phyloP scores from a whole-genome alignment of 1,140 invertebrate genomes.

The Dolichoris vasculosae region DNA sequence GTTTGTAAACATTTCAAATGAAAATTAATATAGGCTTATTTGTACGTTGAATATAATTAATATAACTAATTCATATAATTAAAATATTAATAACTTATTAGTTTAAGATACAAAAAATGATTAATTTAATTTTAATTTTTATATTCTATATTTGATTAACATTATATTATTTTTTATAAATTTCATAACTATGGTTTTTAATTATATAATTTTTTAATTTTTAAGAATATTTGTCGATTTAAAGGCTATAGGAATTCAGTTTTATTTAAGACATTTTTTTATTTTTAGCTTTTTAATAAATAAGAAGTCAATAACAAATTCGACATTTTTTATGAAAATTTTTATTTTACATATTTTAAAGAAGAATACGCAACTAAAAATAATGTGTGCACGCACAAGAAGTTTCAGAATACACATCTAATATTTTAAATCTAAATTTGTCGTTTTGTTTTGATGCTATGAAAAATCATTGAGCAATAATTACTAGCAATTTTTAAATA shows the following conservation, averaged over 20 bases:
- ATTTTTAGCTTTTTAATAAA: not conserved
- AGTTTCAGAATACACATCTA: not conserved
- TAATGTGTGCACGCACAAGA: not conserved
- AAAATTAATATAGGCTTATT: too few species aligned
- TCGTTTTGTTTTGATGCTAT: slow-evolving; percentile 21
- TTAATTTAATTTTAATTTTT: too few species aligned
- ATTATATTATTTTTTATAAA: too few species aligned
- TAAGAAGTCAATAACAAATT: slow-evolving; percentile 43
- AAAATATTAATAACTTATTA: too few species aligned
- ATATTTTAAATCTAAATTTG: slow-evolving; percentile 25
- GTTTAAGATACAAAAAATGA: too few species aligned
- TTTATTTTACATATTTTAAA: not conserved
- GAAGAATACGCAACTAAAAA: slow-evolving; percentile 4
- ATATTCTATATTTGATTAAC: too few species aligned
- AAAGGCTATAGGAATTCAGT: not conserved
- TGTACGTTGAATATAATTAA: too few species aligned
- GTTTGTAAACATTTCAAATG: too few species aligned
- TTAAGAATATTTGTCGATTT: too few species aligned
- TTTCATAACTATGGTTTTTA: too few species aligned
- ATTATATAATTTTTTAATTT: too few species aligned
- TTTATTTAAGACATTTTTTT: not conserved
- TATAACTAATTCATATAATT: too few species aligned
- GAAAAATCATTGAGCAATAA: not conserved
- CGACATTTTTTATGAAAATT: not conserved
- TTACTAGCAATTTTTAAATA: not conserved